Conservation (phyloP, 2,797 vertebrate species). For the Melanotaenia nigrans region DNA sequence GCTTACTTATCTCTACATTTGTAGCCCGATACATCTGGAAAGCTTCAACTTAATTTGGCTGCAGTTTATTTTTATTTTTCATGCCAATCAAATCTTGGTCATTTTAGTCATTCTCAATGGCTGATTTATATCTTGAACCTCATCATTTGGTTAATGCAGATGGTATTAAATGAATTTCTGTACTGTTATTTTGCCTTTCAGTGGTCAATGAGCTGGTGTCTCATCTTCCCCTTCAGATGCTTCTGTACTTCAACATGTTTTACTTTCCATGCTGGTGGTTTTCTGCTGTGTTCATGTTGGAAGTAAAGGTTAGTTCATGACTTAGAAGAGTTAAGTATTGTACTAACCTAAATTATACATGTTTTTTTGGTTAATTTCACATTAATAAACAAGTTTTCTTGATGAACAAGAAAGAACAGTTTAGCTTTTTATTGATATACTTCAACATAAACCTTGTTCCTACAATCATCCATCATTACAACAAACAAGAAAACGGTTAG, state of each 20-base stretch:
- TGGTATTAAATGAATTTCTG: neutral
- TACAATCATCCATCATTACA: no score
- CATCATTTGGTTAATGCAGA: neutral
- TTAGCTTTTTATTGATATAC: neutral
- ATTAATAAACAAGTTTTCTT: no score
- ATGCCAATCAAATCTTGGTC: neutral
- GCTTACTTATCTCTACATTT: neutral
- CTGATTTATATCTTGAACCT: neutral
- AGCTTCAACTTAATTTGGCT: no score
- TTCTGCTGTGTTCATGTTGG: constrained; percentile 85
- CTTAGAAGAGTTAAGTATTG: neutral
- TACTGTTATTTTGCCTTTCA: constrained; percentile 22
- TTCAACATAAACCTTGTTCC: no score
- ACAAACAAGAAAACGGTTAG: no score
- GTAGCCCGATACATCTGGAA: no score
- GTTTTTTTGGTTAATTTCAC: neutral
- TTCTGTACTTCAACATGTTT: constrained; percentile 89
- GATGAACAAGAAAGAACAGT: neutral
- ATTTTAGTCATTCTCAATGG: neutral
- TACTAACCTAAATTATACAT: neutral
- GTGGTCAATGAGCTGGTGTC: constrained; percentile 79
- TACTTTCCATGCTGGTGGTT: constrained; percentile 89
- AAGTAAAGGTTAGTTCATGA: constrained; percentile 83
- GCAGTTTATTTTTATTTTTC: no score
- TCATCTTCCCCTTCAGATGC: constrained; percentile 89